Evolutionary conservation across 2,888 invertebrate species (phyloP), one percentile per base, ranked within the genome.

Genomic region (Aspidiotus destructor): DNA sequence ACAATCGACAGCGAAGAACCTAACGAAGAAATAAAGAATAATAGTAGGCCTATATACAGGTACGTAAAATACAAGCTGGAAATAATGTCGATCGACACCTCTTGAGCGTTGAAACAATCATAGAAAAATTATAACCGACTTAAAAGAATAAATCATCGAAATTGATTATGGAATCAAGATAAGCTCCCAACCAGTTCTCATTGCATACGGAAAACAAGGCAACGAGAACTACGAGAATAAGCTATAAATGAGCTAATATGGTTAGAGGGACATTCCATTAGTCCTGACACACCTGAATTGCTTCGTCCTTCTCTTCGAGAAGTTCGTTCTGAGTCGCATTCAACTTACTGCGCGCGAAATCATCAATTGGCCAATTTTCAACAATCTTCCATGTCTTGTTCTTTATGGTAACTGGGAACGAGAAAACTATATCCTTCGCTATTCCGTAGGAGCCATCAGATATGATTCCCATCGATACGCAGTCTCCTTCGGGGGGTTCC

Each of bases 381-480:
- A 95, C 93, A 75, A 98, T 94, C 75, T 84, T 84, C 88, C 91
- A 95, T 77, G 88, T 82, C 71, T 88, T 87, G 76, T 88, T 84
- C 73, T 83, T 81, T 72, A 90, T 86, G 67, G 85, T 86, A 5
- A 97, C 92, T 0, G 99, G 99, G 82, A 97, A 97, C 60, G 97
- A 97, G 81, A 90, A 99, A 53, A 98, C 87, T 60, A 98, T 82
- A 76, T 91, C 95, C 74, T 87, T 85, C 0, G 94, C 91, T 41
- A 91, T 84, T 48, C 88, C 92, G 76, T 99, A 99, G 52, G 92
- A 92, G 53, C 98, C 98, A 78, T 98, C 95, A 6, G 95, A 96
- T 8, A 92, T 81, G 1, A 99, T 96, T 54, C 92, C 98, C 98
- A 99, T 99, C 69, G 96, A 97, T 58, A 93, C 93, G 80, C 85